Evolutionary conservation across 2,888 invertebrate species (phyloP).

Genomic region (Cacoxenus indagator): DNA sequence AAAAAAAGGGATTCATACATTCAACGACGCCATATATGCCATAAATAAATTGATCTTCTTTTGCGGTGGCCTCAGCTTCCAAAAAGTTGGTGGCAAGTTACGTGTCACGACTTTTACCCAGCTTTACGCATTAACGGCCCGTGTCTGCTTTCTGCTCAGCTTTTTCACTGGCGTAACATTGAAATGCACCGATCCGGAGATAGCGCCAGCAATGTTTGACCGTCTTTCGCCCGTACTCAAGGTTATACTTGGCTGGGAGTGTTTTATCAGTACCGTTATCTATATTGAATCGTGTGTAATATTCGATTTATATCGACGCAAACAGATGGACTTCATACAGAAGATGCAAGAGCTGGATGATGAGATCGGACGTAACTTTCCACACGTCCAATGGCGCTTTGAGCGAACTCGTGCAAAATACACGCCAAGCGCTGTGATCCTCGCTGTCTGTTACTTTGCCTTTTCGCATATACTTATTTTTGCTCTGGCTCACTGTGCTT

Average conservation of each 20-base stretch:
- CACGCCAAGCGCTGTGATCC: conserved; percentile 37
- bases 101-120: not conserved
- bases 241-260: conserved; percentile 51
- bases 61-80: conserved; percentile 45
- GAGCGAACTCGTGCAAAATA: conserved; percentile 52
- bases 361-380: conserved; percentile 44
- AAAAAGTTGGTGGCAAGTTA: conserved; percentile 18
- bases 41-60: conserved; percentile 49
- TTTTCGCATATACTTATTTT: conserved; percentile 49
- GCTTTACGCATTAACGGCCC: conserved; percentile 31
- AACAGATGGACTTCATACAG: conserved; percentile 46
- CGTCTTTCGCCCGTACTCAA: conserved; percentile 54
- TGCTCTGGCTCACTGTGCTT: conserved; percentile 49
- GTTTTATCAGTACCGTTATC: conserved; percentile 39
- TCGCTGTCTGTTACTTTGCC: conserved; percentile 32
- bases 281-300: conserved; percentile 44
- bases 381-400: conserved; percentile 58
- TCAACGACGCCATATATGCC: conserved; percentile 49
- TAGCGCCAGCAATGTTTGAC: conserved; percentile 46
- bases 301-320: conserved; percentile 44
- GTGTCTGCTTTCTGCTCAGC: conserved; percentile 34
- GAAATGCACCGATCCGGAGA: conserved; percentile 44
- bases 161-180: conserved; percentile 44
- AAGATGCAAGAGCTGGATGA: conserved; percentile 53
- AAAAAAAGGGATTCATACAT: not conserved